Base-by-base conservation (phyloP, 2,113 vertebrate species). In the Promerops cafer region DNA sequence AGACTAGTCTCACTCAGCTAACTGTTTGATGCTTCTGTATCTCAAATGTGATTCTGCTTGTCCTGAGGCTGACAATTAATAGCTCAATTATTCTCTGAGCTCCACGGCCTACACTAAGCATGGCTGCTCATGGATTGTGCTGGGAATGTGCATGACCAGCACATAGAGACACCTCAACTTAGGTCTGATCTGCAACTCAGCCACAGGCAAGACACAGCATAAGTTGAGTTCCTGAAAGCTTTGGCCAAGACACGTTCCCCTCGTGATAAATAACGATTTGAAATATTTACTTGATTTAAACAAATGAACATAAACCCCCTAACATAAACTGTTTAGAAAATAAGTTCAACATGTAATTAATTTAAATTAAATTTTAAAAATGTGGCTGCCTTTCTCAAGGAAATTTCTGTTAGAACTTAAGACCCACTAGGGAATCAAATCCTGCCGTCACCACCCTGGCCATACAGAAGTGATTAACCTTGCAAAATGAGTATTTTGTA, bases 401-500 rank as follows among this genome's bases (percentile, higher is more conserved):
- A 39, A 45, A 30, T n/a, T 57, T 69, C 11, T 66, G 33, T 42
- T 45, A 54, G 33, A 81, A 87, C 11, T 66, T 54, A 30, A 74
- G 39, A 16, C 6, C 33, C 24, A 3, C 9, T 9, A 8, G 11
- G 70, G 28, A 59, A 35, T 54, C 33, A 28, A 75, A 44, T 35
- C 42, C 52, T 77, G 19, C 24, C 54, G 40, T 19, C 0, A 0
- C 28, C 28, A 45, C 19, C 33, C 26, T 24, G 33, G 35, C 56
- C 56, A 8, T 4, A 28, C 0, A 0, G 14, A 84, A 81, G 49
- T 1, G 3, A 50, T 12, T 0, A 2, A 6, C 56, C 27, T 72
- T 33, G 26, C 16, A 30, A 53, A 77, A 57, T 3, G 6, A 23
- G 9, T 20, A 10, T 35, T 66, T 65, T 16, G 2, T 1, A 85